A percentile compares a stretch with the other conserved stretches of the same genome.
These are phyloP conservation scores for Andrena hattorfiana DNA, from an alignment of 2,888 invertebrate genomes.

Conservation along the genomic window DNA sequence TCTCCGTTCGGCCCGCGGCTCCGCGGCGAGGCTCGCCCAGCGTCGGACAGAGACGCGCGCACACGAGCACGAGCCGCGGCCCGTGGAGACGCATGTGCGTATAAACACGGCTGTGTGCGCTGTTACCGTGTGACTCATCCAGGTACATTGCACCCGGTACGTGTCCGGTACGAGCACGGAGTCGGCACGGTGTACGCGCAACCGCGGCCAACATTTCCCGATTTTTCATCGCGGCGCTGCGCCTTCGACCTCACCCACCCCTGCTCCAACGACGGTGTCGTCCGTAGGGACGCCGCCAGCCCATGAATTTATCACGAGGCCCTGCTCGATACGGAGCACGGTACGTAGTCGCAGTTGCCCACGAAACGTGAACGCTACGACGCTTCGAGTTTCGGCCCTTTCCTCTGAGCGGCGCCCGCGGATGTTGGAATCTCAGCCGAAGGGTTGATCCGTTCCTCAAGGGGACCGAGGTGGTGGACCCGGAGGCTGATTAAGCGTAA, in stretches of 20 bases:
- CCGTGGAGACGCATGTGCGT: constrained; percentile 56
- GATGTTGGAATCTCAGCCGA: too few relatives aligned
- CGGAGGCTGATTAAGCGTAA: too few relatives aligned
- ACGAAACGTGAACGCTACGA: too few relatives aligned
- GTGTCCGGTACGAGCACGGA: constrained; percentile 72
- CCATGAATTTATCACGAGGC: too few relatives aligned
- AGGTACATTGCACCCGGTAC: constrained; percentile 82
- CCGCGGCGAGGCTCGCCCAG: constrained; percentile 31
- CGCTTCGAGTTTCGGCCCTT: too few relatives aligned
- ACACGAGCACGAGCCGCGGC: constrained; percentile 38
- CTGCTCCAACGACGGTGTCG: neutral
- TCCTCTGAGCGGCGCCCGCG: too few relatives aligned
- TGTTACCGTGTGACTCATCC: constrained; percentile 79
- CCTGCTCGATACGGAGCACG: too few relatives aligned
- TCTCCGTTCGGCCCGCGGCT: constrained; percentile 27
- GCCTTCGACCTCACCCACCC: neutral
- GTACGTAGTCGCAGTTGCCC: too few relatives aligned
- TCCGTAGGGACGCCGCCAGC: too few relatives aligned
- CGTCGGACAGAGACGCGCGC: constrained; percentile 36
- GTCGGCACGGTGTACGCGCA: constrained; percentile 52
- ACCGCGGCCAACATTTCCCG: constrained; percentile 61
- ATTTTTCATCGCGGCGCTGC: constrained; percentile 41
- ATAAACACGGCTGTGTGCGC: constrained; percentile 53
- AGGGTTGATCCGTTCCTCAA: too few relatives aligned
- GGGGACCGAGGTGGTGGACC: too few relatives aligned